Percentiles rank a stretch among this genome's conserved stretches.
These are phyloP conservation scores for Gymnocheta viridis DNA, from an alignment of 2,888 invertebrate species.

Conservation along the genomic window DNA sequence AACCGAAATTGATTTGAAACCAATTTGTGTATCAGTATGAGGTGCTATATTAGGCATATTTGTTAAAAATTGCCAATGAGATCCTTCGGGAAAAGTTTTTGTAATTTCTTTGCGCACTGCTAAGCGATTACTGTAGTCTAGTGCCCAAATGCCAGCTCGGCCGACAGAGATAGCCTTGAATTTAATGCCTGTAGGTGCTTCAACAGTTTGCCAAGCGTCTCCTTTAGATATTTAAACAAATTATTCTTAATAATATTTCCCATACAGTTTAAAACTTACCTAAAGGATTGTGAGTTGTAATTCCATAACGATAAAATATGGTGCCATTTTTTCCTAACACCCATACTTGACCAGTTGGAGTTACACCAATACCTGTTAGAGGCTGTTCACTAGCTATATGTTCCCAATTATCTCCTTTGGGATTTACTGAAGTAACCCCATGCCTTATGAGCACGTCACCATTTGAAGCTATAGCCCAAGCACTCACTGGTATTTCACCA, in stretches of 20 bases:
- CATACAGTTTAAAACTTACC: conserved; percentile 78
- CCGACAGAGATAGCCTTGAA: conserved; percentile 90
- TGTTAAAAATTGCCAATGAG: conserved; percentile 89
- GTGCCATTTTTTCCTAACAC: conserved; percentile 92
- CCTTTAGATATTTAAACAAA: conserved; percentile 63
- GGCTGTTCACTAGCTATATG: conserved; percentile 88
- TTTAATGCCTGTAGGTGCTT: conserved; percentile 86
- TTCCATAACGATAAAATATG: conserved; percentile 90
- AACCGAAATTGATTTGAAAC: conserved; percentile 89
- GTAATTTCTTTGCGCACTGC: conserved; percentile 91
- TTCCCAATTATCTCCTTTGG: conserved; percentile 85
- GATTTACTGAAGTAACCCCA: conserved; percentile 88
- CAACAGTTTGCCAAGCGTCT: conserved; percentile 90
- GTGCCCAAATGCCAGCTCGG: conserved; percentile 89
- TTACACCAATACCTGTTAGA: conserved; percentile 87
- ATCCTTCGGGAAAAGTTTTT: conserved; percentile 90
- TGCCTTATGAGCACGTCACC: conserved; percentile 93
- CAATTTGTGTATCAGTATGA: conserved; percentile 83
- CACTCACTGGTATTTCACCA: conserved; percentile 82
- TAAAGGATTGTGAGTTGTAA: conserved; percentile 86
- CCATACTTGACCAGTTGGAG: conserved; percentile 89
- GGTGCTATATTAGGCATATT: conserved; percentile 85
- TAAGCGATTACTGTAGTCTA: conserved; percentile 88
- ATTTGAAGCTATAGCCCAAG: conserved; percentile 93
- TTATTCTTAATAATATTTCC: not conserved